Base-by-base conservation (phyloP, 2,797 vertebrate species). In the Synanceia verrucosa region DNA sequence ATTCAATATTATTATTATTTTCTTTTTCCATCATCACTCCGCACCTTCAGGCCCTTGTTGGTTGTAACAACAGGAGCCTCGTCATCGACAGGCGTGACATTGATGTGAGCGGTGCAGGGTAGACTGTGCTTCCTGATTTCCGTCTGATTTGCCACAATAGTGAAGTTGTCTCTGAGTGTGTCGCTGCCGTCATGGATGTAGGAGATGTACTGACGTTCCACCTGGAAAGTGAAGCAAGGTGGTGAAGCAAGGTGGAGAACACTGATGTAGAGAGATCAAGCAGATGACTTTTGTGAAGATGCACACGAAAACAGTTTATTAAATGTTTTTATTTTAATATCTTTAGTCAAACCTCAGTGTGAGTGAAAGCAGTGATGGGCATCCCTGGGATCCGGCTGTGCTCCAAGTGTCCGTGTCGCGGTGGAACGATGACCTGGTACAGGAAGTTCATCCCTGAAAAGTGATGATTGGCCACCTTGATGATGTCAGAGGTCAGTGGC, bases 161-260 rank as follows among this genome's bases (percentile, higher is more conserved):
- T 97, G 82, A 98, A 97, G 86, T 86, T 94, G 88, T 98, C 97
- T 19, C 63, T 78, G 11, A 85, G 56, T 0, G 94, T 94, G 78
- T 97, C 94, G 0, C 95, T 97, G 61, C 92, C 95, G 37, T 97
- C 96, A 13, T 97, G 97, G 73, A 96, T 87, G 28, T 95, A 98
- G 53, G 92, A 95, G 85, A 97, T 95, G 79, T 95, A 92, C 76
- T 95, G 91, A 11, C 94, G 93, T 73, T 97, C 95, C 76, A 98
- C 77, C 97, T 98, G 79, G 4, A 74, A 46, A 78, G 8, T 72
- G 2, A 72, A 56, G 31, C 39, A 4, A 21, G 43, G 43, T 21
- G 9, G 19, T 21, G 43, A 21, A 21, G 29, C n/a, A 4, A 21
- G 43, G 43, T 21, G 9, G 19, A 44, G 43, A 21, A 21, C n/a